Base-by-base conservation (phyloP, 2,797 vertebrate genomes). In the Nannoperca obscura region DNA sequence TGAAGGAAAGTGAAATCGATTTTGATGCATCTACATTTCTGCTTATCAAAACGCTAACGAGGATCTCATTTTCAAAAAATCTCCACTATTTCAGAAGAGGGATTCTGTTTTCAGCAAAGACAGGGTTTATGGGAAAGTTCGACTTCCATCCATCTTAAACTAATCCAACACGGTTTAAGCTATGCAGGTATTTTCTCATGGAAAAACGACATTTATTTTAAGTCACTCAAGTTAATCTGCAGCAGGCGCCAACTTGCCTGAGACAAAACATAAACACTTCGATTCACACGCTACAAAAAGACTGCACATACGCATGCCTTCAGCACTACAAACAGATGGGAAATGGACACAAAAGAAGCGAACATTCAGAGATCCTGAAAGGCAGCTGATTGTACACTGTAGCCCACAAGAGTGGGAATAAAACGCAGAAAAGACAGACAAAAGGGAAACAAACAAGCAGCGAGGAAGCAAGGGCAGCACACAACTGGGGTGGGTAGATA, bases 221-320 rank as follows among this genome's bases (percentile, higher is more conserved):
- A 30, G 61, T 69, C 50, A 24, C 17, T 30, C n/a, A 27, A 32
- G 49, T 47, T 13, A 40, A 20, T 6, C 34, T 55, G 24, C 24
- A 44, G 61, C 81, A 7, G 75, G 90, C 55, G 9, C 24, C 40
- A 24, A 71, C 84, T 71, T 76, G 79, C 54, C 50, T 57, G 40
- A 75, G 40, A 83, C 64, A 57, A 85, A 83, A 73, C 59, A 77
- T 52, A 69, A 76, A 71, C 49, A 76, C 27, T 59, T 14, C 20
- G 36, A 38, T 22, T 30, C 60, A 74, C 46, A 76, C 8, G 17
- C 40, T 30, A 38, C 42, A 52, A 40, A 58, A 32, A 49, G 11
- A 24, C 20, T 24, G 22, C 30, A 49, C 14, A 57, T 40, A 47
- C 27, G 75, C 34, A 78, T 38, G 19, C 52, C 67, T 44, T 69